Evolutionary conservation across 2,797 vertebrate species (phyloP).

Genomic region (Euthynnus affinis): DNA sequence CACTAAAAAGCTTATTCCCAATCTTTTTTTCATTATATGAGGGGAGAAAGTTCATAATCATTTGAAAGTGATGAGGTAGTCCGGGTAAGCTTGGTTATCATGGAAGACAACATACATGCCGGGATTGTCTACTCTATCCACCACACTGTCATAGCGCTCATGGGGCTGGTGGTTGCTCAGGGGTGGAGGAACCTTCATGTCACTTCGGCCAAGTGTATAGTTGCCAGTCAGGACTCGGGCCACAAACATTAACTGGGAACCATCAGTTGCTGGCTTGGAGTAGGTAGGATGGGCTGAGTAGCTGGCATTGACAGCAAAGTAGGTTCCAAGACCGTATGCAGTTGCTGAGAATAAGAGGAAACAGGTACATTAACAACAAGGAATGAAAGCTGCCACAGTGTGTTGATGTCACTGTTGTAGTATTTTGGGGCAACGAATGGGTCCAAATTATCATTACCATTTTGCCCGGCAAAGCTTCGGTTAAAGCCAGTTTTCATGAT

Average conservation of each 20-base stretch:
- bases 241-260: conserved; percentile 79
- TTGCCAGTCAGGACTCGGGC: conserved; percentile 76
- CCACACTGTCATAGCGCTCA: conserved; percentile 73
- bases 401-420: no score
- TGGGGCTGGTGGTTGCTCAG: neutral
- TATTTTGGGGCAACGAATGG: no score
- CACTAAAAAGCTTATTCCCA: neutral
- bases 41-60: conserved; percentile 32
- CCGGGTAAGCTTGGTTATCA: conserved; percentile 78
- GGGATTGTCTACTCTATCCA: conserved; percentile 58
- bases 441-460: conserved; percentile 66
- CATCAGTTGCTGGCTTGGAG: conserved; percentile 61
- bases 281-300: conserved; percentile 68
- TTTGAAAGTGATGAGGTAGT: conserved; percentile 83
- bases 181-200: conserved; percentile 66
- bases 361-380: neutral
- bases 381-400: no score
- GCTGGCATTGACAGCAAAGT: conserved; percentile 76
- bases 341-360: conserved; percentile 63
- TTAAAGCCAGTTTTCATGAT: conserved; percentile 79
- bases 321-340: conserved; percentile 68
- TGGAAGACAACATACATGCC: conserved; percentile 79
- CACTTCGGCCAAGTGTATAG: conserved; percentile 17
- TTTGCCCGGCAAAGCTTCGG: conserved; percentile 77
- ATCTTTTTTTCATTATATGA: no score